A percentile compares a stretch with the other conserved stretches of the same genome.
Conservation (phyloP, 2,888 invertebrate genomes). For the Morinoia aosen region DNA sequence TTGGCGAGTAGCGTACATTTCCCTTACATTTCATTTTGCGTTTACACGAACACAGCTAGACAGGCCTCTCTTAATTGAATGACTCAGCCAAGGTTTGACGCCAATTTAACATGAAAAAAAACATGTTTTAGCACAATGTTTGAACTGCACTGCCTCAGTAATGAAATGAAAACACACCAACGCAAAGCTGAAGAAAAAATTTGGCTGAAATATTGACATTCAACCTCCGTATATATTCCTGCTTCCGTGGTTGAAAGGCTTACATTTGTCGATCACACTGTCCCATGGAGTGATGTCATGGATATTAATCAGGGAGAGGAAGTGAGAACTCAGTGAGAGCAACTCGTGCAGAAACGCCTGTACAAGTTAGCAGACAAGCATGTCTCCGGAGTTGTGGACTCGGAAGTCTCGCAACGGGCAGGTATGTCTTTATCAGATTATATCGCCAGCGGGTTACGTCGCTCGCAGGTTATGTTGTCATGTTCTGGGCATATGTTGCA, state of each 20-base stretch:
- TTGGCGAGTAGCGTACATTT: not conserved
- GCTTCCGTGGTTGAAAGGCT: not conserved
- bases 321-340: not conserved
- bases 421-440: not conserved
- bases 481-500: not conserved
- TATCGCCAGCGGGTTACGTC: not conserved
- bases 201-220: not conserved
- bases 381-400: not conserved
- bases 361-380: not conserved
- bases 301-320: not conserved
- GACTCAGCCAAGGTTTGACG: not conserved
- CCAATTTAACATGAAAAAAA: not conserved
- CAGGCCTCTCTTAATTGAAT: not conserved
- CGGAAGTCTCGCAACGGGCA: not conserved
- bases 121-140: not conserved
- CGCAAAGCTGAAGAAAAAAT: not conserved
- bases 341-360: not conserved
- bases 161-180: not conserved
- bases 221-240: not conserved
- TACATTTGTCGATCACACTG: not conserved
- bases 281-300: not conserved
- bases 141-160: not conserved
- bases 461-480: not conserved
- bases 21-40: not conserved
- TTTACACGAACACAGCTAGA: not conserved